These are phyloP conservation scores for Meiosimyza platycephala DNA, from an alignment of 2,888 invertebrate genomes.

Conservation along the genomic window DNA sequence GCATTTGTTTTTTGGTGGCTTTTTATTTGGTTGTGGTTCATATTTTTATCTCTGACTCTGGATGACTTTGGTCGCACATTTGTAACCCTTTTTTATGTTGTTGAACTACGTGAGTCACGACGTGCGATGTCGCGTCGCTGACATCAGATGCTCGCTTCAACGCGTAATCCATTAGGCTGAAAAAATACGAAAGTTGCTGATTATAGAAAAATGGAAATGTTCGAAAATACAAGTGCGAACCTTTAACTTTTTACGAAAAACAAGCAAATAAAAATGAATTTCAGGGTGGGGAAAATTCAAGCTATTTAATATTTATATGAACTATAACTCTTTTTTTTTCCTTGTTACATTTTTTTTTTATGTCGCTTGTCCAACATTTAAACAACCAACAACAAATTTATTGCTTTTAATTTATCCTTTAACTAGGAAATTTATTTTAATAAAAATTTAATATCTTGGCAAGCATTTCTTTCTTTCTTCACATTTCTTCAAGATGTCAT, in stretches of 20 bases:
- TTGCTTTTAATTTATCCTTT: background rate
- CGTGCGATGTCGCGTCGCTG: constrained; percentile 24
- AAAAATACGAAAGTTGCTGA: constrained; percentile 28
- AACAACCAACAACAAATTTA: constrained; percentile 10
- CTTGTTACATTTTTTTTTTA: background rate
- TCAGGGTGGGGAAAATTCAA: no score
- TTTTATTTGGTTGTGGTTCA: constrained; percentile 17
- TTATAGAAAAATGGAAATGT: background rate
- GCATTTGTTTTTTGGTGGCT: constrained; percentile 5
- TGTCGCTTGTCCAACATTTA: background rate
- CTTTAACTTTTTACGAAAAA: no score
- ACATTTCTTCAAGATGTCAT: constrained; percentile 23
- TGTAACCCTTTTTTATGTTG: constrained; percentile 36
- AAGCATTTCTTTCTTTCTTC: background rate
- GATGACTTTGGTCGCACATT: constrained; percentile 31
- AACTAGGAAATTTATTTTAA: constrained; percentile 22
- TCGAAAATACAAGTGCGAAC: no score
- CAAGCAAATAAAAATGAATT: no score
- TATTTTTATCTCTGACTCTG: constrained; percentile 36
- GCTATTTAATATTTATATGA: no score
- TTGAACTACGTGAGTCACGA: constrained; percentile 26
- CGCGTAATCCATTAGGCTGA: constrained; percentile 35
- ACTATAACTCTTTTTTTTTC: background rate
- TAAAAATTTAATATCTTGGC: constrained; percentile 35
- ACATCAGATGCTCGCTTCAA: constrained; percentile 36